Base-by-base conservation (phyloP, 2,888 invertebrate species). In the Rotaria magnacalcarata region DNA sequence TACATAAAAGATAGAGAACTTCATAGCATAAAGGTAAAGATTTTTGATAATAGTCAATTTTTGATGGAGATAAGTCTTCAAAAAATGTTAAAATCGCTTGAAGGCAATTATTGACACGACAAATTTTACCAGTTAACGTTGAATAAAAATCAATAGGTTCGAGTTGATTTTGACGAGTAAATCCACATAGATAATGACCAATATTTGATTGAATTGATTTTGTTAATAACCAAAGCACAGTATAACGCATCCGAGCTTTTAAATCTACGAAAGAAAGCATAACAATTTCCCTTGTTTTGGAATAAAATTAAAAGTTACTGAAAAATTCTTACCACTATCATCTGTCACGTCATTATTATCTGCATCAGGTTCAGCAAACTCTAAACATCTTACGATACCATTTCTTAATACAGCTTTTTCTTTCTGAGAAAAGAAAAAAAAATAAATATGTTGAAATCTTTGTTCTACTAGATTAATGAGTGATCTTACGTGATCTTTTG, bases 131-230 rank as follows among this genome's bases (percentile, higher is more conserved):
- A 47, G 80, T 80, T 47, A 80, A 80, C 0, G 80, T 80, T 8
- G 21, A 80, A 80, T 80, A 80, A 43, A 21, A 80, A 80, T 80
- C 80, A 80, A 80, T 47, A 11, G 80, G 80, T 80, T 80, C 80
- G 14, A 80, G 47, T 80, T 80, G 80, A 14, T 47, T n/a, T 80
- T 80, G 80, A 80, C 80, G 80, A 80, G 80, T 80, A 80, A 80
- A 80, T 8, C 80, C 80, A 14, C 80, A 80, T 11, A 80, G 47
- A 80, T 47, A 80, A 47, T 47, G 47, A 80, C 80, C 80, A 10
- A 80, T 80, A 43, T 47, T 80, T 8, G 80, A 80, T 80, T 80
- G 80, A 80, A 80, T 11, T 2, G 80, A 80, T 80, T 80, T 80
- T 24, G 80, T 80, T 47, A 80, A 47, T 47, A 80, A 80, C 80